Conservation (phyloP, 2,888 invertebrate species). For the Holacanthella duospinosa region DNA sequence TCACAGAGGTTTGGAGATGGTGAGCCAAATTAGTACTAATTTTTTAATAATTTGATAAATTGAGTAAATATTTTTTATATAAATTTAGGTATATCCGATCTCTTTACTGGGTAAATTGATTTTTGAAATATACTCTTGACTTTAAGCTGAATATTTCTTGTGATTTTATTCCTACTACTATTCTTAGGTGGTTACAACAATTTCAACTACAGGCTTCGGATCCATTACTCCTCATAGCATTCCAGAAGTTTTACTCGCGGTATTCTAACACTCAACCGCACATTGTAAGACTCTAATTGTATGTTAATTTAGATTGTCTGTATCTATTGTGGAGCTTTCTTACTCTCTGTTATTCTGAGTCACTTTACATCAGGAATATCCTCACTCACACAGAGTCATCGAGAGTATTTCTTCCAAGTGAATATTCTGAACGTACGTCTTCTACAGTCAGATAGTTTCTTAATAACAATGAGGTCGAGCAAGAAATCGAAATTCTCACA, state of each 20-base stretch:
- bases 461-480: not conserved
- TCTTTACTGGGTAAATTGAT: slow-evolving; percentile 17
- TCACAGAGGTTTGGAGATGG: slow-evolving; percentile 1
- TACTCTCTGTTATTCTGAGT: slow-evolving; percentile 31
- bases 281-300: too few relatives aligned
- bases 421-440: slow-evolving; percentile 24
- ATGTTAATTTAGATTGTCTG: slow-evolving; percentile 12
- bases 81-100: slow-evolving; percentile 26
- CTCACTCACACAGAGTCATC: slow-evolving; percentile 19
- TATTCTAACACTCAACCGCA: too few relatives aligned
- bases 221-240: slow-evolving; percentile 24
- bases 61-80: not conserved
- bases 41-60: not conserved
- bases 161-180: too few relatives aligned
- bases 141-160: too few relatives aligned
- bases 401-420: slow-evolving; percentile 33
- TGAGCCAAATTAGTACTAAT: not conserved
- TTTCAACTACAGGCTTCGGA: slow-evolving; percentile 32
- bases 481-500: too few relatives aligned
- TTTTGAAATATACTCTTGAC: not conserved
- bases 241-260: slow-evolving; percentile 22
- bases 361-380: slow-evolving; percentile 29
- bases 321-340: slow-evolving; percentile 31
- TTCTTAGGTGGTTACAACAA: slow-evolving; percentile 22
- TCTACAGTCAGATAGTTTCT: not conserved